These are phyloP conservation scores for Dastarcus helophoroides DNA, from an alignment of 2,888 invertebrate genomes.

Conservation along the genomic window DNA sequence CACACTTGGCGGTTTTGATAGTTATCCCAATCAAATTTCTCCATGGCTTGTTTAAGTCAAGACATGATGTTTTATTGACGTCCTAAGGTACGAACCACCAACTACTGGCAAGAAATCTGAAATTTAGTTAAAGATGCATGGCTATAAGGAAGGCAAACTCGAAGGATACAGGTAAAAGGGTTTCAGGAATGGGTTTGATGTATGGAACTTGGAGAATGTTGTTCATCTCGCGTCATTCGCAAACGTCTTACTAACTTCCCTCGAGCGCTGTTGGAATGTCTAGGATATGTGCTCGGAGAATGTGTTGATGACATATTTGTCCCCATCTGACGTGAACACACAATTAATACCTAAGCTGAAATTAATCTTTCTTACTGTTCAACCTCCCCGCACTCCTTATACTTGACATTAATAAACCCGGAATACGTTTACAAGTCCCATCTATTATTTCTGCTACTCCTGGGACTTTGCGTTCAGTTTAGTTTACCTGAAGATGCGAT, in stretches of 20 bases:
- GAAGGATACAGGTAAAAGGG: constrained; percentile 22
- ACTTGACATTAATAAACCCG: neutral
- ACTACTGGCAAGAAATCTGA: too few relatives aligned
- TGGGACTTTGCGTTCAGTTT: too few relatives aligned
- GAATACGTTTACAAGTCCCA: constrained; percentile 1
- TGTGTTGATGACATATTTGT: constrained; percentile 36
- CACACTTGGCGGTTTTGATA: too few relatives aligned
- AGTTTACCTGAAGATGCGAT: too few relatives aligned
- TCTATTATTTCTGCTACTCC: neutral
- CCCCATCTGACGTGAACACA: constrained; percentile 23
- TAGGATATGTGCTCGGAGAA: constrained; percentile 30
- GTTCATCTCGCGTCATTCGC: constrained; percentile 31
- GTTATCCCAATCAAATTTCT: too few relatives aligned
- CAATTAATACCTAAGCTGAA: constrained; percentile 19
- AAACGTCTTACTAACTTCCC: constrained; percentile 34
- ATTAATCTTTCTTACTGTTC: constrained; percentile 2
- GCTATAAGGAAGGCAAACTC: too few relatives aligned
- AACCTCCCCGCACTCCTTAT: too few relatives aligned
- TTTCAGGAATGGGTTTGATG: constrained; percentile 33
- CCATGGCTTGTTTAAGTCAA: too few relatives aligned
- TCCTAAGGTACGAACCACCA: too few relatives aligned
- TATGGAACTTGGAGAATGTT: constrained; percentile 35
- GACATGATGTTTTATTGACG: too few relatives aligned
- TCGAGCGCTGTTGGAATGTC: constrained; percentile 29
- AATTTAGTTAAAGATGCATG: constrained; percentile 17